Evolutionary conservation across 2,113 vertebrate species (phyloP), one percentile per base, ranked within the genome.

Genomic region (Corythoichthys haematopterus): DNA sequence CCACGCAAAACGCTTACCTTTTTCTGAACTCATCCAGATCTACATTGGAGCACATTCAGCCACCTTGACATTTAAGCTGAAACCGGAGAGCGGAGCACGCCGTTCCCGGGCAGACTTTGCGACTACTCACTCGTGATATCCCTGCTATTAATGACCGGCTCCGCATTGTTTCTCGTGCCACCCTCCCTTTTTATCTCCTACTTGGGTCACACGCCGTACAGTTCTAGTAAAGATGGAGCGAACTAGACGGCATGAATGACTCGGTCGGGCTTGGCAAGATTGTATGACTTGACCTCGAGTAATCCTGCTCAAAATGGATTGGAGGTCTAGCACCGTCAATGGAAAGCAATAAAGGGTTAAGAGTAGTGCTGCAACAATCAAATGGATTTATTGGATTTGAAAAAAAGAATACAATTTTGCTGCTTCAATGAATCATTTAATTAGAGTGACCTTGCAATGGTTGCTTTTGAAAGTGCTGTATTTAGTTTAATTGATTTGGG

Each of bases 51-150:
- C 71, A 52, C 46, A 0, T 38, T 5, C 43, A 57, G 43, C 69
- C 47, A 74, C 55, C 43, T 35, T 64, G 71, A 79, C 72, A 76
- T 85, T 71, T 80, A 60, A 57, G 66, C 73, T 80, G 80, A 75
- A 84, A 85, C 20, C 65, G 52, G 72, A 86, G 78, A 85, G 37
- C 0, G 61, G 69, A 16, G 66, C 79, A 68, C 70, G 59, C 72
- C 74, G 75, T 87, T 65, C 77, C 68, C 50, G 35, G 56, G 70
- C 43, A 45, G 76, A 56, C 66, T 66, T 66, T 72, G 48, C 36
- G 9, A 43, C 9, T 43, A 43, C 60, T 84, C 77, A 68, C 70
- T 79, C 38, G 64, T 82, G 70, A 76, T 59, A 71, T 64, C 61
- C 61, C 45, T 61, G 60, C 71, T 76, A 63, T 69, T 65, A 77